Evolutionary conservation across 2,113 vertebrate species (phyloP).

Genomic region (Rhipidura dahli): DNA sequence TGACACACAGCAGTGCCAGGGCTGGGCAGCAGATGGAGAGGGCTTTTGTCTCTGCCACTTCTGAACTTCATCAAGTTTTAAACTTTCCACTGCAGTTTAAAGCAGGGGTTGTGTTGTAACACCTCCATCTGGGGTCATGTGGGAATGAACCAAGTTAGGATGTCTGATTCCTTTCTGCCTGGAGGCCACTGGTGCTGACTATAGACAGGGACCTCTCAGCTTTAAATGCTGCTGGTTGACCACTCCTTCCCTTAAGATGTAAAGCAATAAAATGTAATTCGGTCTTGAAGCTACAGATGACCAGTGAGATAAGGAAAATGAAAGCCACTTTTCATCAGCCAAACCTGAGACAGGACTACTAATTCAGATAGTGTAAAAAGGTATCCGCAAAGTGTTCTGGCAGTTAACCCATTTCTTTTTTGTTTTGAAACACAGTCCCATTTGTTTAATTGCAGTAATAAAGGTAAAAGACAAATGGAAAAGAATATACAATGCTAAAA

Average conservation of each 20-base stretch:
- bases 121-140: neutral
- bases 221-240: neutral
- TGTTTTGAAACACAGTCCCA: neutral
- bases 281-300: neutral
- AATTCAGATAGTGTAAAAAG: neutral
- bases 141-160: neutral
- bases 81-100: neutral
- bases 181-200: neutral
- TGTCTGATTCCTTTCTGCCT: neutral
- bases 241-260: neutral
- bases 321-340: neutral
- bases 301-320: neutral
- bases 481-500: neutral
- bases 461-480: neutral
- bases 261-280: neutral
- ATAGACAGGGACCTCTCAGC: neutral
- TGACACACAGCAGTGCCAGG: accelerated
- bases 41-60: neutral
- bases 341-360: neutral
- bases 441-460: neutral
- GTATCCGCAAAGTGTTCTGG: neutral
- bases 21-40: neutral
- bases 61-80: neutral
- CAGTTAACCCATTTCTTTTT: neutral
- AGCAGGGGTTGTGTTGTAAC: neutral